Evolutionary conservation across 2,888 invertebrate genomes (phyloP).

Genomic region (Lamellibrachia satsuma): DNA sequence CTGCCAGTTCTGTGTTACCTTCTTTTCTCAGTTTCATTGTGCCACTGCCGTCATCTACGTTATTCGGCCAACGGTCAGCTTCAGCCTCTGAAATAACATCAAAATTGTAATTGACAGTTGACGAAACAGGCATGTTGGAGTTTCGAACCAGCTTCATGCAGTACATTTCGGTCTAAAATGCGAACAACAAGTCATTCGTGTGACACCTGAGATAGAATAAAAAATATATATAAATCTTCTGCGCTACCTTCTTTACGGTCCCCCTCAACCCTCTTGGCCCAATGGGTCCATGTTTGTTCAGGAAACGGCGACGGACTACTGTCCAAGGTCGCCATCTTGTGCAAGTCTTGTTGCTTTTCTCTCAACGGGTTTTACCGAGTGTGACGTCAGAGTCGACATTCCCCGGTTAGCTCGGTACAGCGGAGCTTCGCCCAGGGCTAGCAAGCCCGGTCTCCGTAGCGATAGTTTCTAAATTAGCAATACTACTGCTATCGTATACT

Average conservation of each 20-base stretch:
- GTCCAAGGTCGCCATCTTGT: constrained; percentile 67
- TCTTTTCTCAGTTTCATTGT: constrained; percentile 58
- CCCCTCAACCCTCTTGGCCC: constrained; percentile 53
- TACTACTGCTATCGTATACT: background rate
- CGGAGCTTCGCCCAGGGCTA: background rate
- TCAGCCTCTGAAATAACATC: constrained; percentile 25
- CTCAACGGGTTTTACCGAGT: constrained; percentile 56
- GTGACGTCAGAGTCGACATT: constrained; percentile 60
- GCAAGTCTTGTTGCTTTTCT: constrained; percentile 62
- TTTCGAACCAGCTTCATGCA: constrained; percentile 12
- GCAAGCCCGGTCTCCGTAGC: background rate
- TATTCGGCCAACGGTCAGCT: background rate
- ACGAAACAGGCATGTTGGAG: constrained; percentile 17
- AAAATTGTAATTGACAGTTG: constrained; percentile 17
- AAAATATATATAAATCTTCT: constrained; percentile 7
- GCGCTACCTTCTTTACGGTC: constrained; percentile 32
- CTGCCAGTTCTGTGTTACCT: constrained; percentile 36
- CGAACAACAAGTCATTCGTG: constrained; percentile 12
- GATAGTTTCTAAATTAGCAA: background rate
- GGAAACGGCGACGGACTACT: constrained; percentile 65
- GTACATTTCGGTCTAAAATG: background rate
- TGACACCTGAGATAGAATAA: background rate
- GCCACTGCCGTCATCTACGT: constrained; percentile 46
- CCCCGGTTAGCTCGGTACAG: constrained; percentile 23
- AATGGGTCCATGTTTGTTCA: constrained; percentile 64